phyloP scores from a whole-genome alignment of 2,113 vertebrate genomes.

The Hippocampus zosterae region DNA sequence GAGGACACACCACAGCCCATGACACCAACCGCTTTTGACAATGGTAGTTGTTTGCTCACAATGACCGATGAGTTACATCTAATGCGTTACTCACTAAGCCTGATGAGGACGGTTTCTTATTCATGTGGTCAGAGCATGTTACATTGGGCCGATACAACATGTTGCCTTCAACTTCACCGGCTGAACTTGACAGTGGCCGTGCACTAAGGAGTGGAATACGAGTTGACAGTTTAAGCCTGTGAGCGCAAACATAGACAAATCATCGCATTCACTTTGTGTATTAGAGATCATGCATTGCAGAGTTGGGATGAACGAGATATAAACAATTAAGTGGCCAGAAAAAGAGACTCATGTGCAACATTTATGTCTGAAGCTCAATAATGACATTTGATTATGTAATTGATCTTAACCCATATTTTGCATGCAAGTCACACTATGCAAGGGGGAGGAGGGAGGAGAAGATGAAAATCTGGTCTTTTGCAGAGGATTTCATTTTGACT shows the following conservation, averaged over 20 bases:
- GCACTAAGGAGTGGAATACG: background rate
- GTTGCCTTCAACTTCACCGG: background rate
- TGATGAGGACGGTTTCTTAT: background rate
- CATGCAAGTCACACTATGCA: constrained; percentile 1
- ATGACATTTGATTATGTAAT: background rate
- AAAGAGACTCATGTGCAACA: background rate
- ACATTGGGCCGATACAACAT: background rate
- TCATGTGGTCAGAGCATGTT: background rate
- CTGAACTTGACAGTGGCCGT: background rate
- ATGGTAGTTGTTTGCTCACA: no score
- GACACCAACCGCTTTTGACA: no score
- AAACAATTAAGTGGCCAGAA: background rate
- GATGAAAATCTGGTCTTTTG: constrained; percentile 4
- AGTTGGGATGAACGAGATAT: background rate
- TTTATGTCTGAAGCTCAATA: background rate
- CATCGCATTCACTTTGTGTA: background rate
- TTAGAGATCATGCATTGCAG: background rate
- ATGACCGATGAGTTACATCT: no score
- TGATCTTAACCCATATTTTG: background rate
- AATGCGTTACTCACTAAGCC: no score
- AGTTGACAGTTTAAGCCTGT: constrained; percentile 5
- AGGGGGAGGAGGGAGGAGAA: background rate
- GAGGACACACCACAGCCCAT: no score
- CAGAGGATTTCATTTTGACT: constrained; percentile 21
- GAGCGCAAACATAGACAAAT: background rate